Conservation (phyloP, 37 sponge, comb jelly and placozoan genomes). For the Cladorhizidae sp. region DNA sequence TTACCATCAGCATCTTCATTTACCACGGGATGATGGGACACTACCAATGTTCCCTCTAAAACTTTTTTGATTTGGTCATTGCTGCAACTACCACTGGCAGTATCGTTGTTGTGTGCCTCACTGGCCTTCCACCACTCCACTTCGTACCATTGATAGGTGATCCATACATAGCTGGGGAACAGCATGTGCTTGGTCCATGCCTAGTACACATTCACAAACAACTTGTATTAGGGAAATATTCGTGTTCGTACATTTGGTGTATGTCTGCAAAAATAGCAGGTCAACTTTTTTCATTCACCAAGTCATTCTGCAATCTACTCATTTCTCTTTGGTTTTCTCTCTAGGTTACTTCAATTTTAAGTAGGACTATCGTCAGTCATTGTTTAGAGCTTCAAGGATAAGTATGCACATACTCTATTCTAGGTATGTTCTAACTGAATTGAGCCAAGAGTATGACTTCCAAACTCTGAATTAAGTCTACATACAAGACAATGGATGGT, state of each 20-base stretch:
- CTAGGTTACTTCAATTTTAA: too few species aligned
- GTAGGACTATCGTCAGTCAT: too few species aligned
- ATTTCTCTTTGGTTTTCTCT: too few species aligned
- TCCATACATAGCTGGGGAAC: slow-evolving; percentile 49
- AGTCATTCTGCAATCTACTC: too few species aligned
- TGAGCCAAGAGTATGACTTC: not conserved
- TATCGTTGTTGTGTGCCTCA: not conserved
- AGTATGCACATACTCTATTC: not conserved
- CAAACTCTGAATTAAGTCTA: not conserved
- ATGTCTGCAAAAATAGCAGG: too few species aligned
- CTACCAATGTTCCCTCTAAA: slow-evolving; percentile 22
- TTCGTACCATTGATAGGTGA: slow-evolving; percentile 49
- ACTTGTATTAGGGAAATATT: too few species aligned
- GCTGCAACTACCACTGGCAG: not conserved
- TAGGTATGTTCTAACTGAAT: not conserved
- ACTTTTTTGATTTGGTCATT: not conserved
- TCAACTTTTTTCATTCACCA: too few species aligned
- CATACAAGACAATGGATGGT: not conserved
- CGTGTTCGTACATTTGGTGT: too few species aligned
- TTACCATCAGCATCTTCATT: not conserved
- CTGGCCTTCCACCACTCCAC: slow-evolving; percentile 11
- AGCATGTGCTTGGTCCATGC: slow-evolving; percentile 7
- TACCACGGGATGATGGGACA: slow-evolving; percentile 46
- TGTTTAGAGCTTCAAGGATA: not conserved
- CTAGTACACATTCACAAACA: slow-evolving; percentile 9